phyloP scores from a whole-genome alignment of 2,113 vertebrate genomes.

The Erythrolamprus reginae region DNA sequence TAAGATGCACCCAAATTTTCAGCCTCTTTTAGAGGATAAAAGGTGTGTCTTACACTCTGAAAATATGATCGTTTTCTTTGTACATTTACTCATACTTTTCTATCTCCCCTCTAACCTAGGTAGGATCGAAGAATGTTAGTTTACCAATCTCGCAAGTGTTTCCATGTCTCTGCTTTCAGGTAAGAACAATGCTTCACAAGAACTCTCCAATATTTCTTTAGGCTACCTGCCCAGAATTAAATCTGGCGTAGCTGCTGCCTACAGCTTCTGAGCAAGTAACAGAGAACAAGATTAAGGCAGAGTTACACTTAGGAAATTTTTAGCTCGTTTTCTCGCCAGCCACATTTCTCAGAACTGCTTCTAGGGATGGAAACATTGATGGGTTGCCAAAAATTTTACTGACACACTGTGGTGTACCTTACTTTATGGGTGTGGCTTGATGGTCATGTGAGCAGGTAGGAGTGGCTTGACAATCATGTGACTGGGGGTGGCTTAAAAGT shows the following conservation, averaged over 20 bases:
- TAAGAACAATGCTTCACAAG: slow-evolving; percentile 32
- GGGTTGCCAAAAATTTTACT: no score
- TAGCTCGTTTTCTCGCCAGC: background rate
- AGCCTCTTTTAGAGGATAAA: no score
- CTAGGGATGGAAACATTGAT: no score
- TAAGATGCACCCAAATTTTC: no score
- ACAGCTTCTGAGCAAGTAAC: background rate
- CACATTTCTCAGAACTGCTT: background rate
- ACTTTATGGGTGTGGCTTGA: no score
- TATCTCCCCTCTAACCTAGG: slow-evolving; percentile 44
- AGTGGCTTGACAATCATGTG: no score
- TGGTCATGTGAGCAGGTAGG: no score
- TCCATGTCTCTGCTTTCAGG: slow-evolving; percentile 75
- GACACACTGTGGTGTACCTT: no score
- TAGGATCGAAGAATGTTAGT: slow-evolving; percentile 56
- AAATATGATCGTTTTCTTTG: no score
- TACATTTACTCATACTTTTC: background rate
- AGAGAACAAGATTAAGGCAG: background rate
- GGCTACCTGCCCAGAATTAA: background rate
- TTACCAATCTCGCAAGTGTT: slow-evolving; percentile 54
- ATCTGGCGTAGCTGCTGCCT: background rate
- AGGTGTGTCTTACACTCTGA: no score
- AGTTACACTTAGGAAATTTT: background rate
- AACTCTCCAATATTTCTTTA: background rate
- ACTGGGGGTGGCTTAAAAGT: no score